Percentiles rank a stretch among this genome's conserved stretches.
Conservation (phyloP, 2,888 invertebrate genomes). For the Scaptomyza flava region DNA sequence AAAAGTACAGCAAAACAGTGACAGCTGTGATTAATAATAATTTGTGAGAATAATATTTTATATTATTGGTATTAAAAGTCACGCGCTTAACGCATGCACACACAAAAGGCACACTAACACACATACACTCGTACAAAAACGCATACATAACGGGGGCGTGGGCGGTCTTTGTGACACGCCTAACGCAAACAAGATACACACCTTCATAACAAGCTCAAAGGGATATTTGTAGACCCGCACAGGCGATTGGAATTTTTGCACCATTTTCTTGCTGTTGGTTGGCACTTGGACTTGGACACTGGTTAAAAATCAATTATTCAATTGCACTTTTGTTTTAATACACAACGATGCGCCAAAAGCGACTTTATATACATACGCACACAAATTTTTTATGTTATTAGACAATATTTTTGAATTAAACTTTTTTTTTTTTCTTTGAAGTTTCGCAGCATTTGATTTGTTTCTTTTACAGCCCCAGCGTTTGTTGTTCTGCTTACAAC, state of each 20-base stretch:
- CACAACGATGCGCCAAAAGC: constrained; percentile 37
- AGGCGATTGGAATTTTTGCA: constrained; percentile 97
- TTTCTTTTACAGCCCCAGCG: constrained; percentile 54
- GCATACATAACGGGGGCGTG: constrained; percentile 2
- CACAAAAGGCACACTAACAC: constrained; percentile 14
- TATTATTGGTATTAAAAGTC: constrained; percentile 26
- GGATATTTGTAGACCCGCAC: constrained; percentile 97
- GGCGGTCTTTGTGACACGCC: constrained; percentile 38
- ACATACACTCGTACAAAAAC: constrained; percentile 1
- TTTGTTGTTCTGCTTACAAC: constrained; percentile 54
- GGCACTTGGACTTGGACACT: constrained; percentile 41
- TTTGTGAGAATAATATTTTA: constrained; percentile 11
- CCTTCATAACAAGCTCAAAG: constrained; percentile 98
- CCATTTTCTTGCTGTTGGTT: constrained; percentile 87
- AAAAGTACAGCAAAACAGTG: constrained; percentile 19
- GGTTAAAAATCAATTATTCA: constrained; percentile 63
- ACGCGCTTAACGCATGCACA: constrained; percentile 44
- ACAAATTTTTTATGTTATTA: constrained; percentile 30
- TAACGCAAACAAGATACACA: constrained; percentile 85
- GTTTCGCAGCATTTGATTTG: constrained; percentile 12
- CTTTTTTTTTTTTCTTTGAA: constrained; percentile 12
- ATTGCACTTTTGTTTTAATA: constrained; percentile 43
- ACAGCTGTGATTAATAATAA: constrained; percentile 35
- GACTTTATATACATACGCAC: constrained; percentile 27
- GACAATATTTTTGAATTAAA: constrained; percentile 3